phyloP scores from a whole-genome alignment of 2,888 invertebrate genomes.

The Parnassius orleans region DNA sequence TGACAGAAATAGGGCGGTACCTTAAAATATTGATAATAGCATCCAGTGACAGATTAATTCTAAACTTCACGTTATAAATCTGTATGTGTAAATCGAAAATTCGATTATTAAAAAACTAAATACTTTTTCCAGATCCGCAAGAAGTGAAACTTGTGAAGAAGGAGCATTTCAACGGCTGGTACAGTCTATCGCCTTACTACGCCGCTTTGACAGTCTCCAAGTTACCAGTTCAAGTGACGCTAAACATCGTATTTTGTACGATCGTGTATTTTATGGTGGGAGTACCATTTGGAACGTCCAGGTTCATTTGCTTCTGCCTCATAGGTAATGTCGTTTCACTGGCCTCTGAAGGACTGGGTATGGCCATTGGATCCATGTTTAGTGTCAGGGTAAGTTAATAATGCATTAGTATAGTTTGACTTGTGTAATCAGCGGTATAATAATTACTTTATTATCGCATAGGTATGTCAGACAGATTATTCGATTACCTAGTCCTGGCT shows the following conservation, averaged over 20 bases:
- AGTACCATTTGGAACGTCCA: slow-evolving; percentile 83
- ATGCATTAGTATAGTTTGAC: neutral
- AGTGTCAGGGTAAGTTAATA: slow-evolving; percentile 80
- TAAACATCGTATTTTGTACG: slow-evolving; percentile 82
- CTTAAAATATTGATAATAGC: too few species aligned
- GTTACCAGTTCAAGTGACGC: slow-evolving; percentile 80
- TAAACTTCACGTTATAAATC: too few species aligned
- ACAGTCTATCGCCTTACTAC: slow-evolving; percentile 83
- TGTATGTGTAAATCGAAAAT: too few species aligned
- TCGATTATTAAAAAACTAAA: too few species aligned
- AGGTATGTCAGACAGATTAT: too few species aligned
- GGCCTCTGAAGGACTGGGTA: slow-evolving; percentile 88
- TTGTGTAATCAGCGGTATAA: too few species aligned
- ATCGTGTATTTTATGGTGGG: slow-evolving; percentile 85
- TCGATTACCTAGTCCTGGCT: too few species aligned
- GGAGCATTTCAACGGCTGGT: slow-evolving; percentile 87
- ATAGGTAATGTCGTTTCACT: slow-evolving; percentile 86
- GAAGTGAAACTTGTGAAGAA: slow-evolving; percentile 86
- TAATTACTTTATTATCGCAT: too few species aligned
- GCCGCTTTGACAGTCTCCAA: slow-evolving; percentile 83
- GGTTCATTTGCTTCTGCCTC: slow-evolving; percentile 85
- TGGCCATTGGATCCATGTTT: slow-evolving; percentile 87
- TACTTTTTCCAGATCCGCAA: slow-evolving; percentile 80
- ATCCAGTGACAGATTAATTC: too few species aligned
- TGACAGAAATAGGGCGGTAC: too few species aligned